phyloP scores from a whole-genome alignment of 2,797 vertebrate genomes.

The Semotilus atromaculatus region DNA sequence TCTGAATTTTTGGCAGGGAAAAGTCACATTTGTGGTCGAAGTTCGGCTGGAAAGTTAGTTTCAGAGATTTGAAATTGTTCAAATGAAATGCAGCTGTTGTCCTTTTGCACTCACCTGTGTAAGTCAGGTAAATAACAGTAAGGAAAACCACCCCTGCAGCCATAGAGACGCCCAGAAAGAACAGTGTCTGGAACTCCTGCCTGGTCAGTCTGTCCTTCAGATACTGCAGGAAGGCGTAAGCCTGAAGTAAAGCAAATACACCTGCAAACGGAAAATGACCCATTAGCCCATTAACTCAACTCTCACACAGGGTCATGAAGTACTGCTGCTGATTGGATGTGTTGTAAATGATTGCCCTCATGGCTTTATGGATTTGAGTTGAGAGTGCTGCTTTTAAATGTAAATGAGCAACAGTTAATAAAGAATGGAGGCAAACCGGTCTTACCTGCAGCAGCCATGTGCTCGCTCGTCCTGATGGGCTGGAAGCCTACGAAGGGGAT shows the following conservation, averaged over 20 bases:
- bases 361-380: background rate
- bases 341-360: background rate
- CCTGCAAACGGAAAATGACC: slow-evolving; percentile 71
- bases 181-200: slow-evolving; percentile 98
- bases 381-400: background rate
- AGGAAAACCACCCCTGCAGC: slow-evolving; percentile 95
- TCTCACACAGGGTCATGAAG: background rate
- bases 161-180: slow-evolving; percentile 95
- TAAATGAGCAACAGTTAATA: background rate
- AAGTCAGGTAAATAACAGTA: slow-evolving; percentile 97
- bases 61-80: background rate
- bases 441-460: slow-evolving; percentile 72
- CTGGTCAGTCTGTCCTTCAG: slow-evolving; percentile 95
- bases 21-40: background rate
- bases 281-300: slow-evolving; percentile 6
- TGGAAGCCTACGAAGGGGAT: slow-evolving; percentile 99
- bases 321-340: background rate
- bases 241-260: slow-evolving; percentile 96
- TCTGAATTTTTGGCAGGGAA: background rate
- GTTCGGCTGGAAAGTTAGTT: background rate
- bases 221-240: slow-evolving; percentile 96
- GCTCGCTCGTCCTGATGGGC: slow-evolving; percentile 98
- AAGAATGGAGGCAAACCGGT: background rate
- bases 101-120: slow-evolving; percentile 85
- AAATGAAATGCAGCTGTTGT: background rate